Percentiles rank a stretch among this genome's conserved stretches.
Conservation (phyloP, 2,888 invertebrate species). For the Drosophila basisetae region DNA sequence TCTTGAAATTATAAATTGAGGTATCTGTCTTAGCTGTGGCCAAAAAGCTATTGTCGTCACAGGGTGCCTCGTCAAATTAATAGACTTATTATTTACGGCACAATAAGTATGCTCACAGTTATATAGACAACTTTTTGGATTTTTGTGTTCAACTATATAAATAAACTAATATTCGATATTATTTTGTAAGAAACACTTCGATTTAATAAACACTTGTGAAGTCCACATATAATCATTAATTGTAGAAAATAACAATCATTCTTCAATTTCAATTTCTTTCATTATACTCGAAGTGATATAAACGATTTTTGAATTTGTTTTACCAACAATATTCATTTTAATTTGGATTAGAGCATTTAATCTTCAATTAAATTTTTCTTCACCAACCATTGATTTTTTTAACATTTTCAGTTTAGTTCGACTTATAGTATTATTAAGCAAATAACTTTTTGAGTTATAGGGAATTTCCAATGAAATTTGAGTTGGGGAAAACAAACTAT, state of each 20-base stretch:
- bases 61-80: constrained; percentile 18
- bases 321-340: too few relatives aligned
- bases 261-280: neutral
- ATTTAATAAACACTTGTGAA: neutral
- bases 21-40: constrained; percentile 36
- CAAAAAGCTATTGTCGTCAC: constrained; percentile 19
- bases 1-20: constrained; percentile 15
- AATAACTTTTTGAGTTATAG: neutral
- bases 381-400: neutral
- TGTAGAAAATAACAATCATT: neutral
- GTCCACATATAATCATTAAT: neutral
- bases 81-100: neutral
- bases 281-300: neutral
- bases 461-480: neutral
- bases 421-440: neutral
- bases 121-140: neutral
- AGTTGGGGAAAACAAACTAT: neutral
- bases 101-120: neutral
- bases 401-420: neutral
- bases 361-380: neutral
- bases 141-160: neutral
- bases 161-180: too few relatives aligned
- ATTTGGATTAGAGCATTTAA: neutral
- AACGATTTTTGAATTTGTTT: neutral
- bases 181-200: neutral